A percentile compares a stretch with the other conserved stretches of the same genome.
Evolutionary conservation across 1,140 invertebrate species (phyloP).

Genomic region (Habropoda laboriosa): DNA sequence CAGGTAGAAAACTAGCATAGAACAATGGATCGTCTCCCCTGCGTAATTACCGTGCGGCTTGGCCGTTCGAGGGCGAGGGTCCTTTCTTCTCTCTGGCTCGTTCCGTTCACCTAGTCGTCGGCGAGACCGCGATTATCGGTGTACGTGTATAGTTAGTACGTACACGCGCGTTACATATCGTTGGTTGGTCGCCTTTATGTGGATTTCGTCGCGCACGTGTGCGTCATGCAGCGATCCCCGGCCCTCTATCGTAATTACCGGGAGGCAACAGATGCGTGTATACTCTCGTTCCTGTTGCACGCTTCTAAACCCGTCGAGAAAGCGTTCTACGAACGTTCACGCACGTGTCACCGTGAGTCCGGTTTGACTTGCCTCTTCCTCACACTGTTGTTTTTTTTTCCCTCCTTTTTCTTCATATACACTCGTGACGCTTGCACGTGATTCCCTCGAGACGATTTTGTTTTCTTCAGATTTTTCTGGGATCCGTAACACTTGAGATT

Average conservation of each 20-base stretch:
- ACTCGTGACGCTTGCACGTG: neutral
- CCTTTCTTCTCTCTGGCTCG: slow-evolving; percentile 37
- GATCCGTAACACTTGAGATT: neutral
- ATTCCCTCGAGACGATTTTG: neutral
- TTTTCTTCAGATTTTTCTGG: neutral
- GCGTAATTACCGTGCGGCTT: slow-evolving; percentile 64
- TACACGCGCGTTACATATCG: neutral
- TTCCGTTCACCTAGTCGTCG: slow-evolving; percentile 41
- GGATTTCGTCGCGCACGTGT: slow-evolving; percentile 46
- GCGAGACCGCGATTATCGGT: slow-evolving; percentile 6
- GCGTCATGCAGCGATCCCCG: slow-evolving; percentile 26
- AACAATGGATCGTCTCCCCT: slow-evolving; percentile 68
- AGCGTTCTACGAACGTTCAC: slow-evolving; percentile 20
- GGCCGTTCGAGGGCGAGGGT: slow-evolving; percentile 56
- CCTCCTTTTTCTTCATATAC: neutral
- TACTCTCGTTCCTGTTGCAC: slow-evolving; percentile 52
- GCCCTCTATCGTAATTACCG: slow-evolving; percentile 51
- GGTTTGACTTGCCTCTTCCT: neutral
- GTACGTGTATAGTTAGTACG: neutral
- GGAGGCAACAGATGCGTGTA: slow-evolving; percentile 58
- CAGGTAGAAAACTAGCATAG: slow-evolving; percentile 59
- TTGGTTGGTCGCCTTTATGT: slow-evolving; percentile 16
- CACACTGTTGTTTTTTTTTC: neutral
- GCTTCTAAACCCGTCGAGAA: slow-evolving; percentile 17
- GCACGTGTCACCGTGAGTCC: slow-evolving; percentile 15